Percentiles rank a stretch among this genome's conserved stretches.
Evolutionary conservation across 1,140 invertebrate genomes (phyloP).

Genomic region (Cepaea nemoralis): DNA sequence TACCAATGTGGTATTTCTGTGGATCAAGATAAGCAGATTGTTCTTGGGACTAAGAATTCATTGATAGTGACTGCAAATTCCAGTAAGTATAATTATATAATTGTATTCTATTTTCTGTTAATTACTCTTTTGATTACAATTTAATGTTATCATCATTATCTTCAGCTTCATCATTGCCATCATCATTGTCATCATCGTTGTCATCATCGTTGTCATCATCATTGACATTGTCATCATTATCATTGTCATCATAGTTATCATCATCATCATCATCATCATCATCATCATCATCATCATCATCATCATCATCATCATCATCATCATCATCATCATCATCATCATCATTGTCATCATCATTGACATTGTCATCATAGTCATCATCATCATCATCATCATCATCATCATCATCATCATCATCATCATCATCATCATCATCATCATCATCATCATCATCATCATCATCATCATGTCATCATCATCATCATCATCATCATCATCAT

Average conservation of each 20-base stretch:
- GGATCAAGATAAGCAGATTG: background rate
- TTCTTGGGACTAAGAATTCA: background rate
- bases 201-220: background rate
- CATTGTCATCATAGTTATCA: background rate
- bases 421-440: background rate
- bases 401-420: slow-evolving; percentile 10
- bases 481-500: no score
- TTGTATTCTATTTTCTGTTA: no score
- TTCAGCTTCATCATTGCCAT: no score
- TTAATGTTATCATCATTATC: no score
- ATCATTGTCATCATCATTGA: background rate
- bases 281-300: background rate
- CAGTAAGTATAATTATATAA: no score
- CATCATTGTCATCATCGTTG: no score
- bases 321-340: background rate
- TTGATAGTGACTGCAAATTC: no score
- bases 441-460: no score
- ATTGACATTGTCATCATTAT: background rate
- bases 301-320: background rate
- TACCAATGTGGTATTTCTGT: background rate
- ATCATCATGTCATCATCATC: no score
- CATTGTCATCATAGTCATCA: no score
- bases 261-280: background rate
- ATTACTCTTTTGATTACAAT: background rate
- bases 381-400: background rate